A percentile compares a stretch with the other conserved stretches of the same genome.
Conservation (phyloP, 2,113 vertebrate genomes). For the Syngnathus scovelli region DNA sequence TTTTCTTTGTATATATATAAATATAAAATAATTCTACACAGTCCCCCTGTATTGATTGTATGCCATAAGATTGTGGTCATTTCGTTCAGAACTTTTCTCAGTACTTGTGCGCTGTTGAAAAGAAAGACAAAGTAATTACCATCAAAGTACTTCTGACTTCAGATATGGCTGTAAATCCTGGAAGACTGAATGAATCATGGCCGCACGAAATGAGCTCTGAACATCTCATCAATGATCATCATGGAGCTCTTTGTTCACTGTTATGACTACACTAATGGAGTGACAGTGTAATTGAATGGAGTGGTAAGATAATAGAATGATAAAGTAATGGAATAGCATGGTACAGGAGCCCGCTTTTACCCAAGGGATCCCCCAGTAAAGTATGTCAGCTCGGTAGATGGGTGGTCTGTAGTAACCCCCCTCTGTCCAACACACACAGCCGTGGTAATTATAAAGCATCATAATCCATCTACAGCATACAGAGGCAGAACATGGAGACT, state of each 20-base stretch:
- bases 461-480: constrained; percentile 68
- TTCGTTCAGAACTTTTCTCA: background rate
- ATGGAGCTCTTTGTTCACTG: constrained; percentile 57
- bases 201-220: constrained; percentile 28
- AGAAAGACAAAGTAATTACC: constrained; percentile 13
- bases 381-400: constrained; percentile 73
- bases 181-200: constrained; percentile 37
- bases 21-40: background rate
- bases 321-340: constrained; percentile 63
- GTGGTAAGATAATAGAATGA: constrained; percentile 65
- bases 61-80: background rate
- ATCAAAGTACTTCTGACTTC: constrained; percentile 8
- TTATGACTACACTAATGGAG: constrained; percentile 67
- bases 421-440: constrained; percentile 15
- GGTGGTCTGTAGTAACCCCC: constrained; percentile 49
- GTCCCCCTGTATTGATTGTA: background rate
- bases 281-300: constrained; percentile 66
- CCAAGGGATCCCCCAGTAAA: constrained; percentile 61
- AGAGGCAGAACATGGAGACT: constrained; percentile 68
- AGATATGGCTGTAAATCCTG: background rate
- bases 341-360: constrained; percentile 38
- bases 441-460: constrained; percentile 70
- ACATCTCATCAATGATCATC: constrained; percentile 65
- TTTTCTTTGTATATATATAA: too few species aligned
- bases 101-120: constrained; percentile 13